phyloP scores from a whole-genome alignment of 2,113 vertebrate species.

The Scopus umbretta region DNA sequence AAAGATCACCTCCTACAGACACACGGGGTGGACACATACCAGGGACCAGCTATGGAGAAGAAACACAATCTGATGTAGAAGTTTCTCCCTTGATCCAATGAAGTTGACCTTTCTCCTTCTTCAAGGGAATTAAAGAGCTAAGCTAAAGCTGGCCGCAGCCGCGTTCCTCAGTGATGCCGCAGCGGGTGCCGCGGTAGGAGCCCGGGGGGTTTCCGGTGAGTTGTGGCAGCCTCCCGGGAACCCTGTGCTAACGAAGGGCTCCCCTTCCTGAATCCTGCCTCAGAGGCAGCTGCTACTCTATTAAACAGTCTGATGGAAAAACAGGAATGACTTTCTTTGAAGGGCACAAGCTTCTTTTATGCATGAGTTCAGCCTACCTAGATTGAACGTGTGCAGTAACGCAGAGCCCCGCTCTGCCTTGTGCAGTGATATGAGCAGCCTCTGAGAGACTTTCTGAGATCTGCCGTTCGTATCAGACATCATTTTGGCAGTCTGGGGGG shows the following conservation, averaged over 20 bases:
- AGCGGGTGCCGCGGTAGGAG: not conserved
- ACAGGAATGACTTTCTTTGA: constrained; percentile 52
- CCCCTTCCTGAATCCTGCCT: not conserved
- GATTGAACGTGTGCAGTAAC: not conserved
- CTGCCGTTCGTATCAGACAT: accelerated
- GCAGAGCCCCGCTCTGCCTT: not conserved
- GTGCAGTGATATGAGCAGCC: not conserved
- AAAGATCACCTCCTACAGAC: not conserved
- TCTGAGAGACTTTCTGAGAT: not conserved
- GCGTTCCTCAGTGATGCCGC: accelerated
- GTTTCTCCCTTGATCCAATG: not conserved
- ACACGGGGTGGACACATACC: not conserved
- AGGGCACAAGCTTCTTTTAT: constrained; percentile 23
- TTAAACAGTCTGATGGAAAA: not conserved
- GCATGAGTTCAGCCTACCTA: constrained; percentile 12
- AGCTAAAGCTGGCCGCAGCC: not conserved
- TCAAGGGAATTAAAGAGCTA: not conserved
- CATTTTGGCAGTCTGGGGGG: accelerated
- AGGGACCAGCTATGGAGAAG: not conserved
- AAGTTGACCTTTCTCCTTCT: not conserved
- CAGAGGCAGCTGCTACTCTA: not conserved
- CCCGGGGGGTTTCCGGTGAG: accelerated
- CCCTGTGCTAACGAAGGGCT: not conserved
- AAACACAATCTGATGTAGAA: not conserved
- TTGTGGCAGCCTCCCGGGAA: not conserved